phyloP scores from a whole-genome alignment of 1,140 invertebrate species.

The Heliconius himera region DNA sequence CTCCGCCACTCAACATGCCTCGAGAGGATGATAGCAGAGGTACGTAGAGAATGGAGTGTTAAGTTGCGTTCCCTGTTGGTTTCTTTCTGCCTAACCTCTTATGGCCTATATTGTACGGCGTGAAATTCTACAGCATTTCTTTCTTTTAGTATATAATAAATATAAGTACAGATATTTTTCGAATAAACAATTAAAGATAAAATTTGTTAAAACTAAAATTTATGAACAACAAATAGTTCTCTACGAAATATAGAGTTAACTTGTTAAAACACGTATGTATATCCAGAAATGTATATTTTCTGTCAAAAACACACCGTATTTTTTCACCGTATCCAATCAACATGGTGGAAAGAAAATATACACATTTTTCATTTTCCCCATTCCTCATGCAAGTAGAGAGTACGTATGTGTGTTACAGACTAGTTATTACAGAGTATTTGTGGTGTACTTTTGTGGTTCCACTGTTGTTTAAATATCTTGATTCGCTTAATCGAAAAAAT shows the following conservation, averaged over 20 bases:
- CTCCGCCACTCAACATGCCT: too few relatives aligned
- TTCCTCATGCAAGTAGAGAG: constrained; percentile 8
- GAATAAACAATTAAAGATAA: too few relatives aligned
- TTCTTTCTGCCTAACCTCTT: too few relatives aligned
- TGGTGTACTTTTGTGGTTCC: not conserved
- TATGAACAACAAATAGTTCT: not conserved
- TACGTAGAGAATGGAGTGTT: too few relatives aligned
- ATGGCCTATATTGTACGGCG: too few relatives aligned
- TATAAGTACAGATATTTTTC: too few relatives aligned
- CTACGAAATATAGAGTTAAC: not conserved
- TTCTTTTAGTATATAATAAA: too few relatives aligned
- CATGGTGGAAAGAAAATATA: constrained; percentile 24
- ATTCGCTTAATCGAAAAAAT: not conserved
- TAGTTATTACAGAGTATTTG: constrained; percentile 8
- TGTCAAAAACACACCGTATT: constrained; percentile 12
- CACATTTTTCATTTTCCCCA: constrained; percentile 23
- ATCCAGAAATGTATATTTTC: constrained; percentile 10
- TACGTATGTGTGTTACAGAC: not conserved
- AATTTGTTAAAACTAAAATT: not conserved
- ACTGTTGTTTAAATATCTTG: not conserved
- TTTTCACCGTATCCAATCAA: constrained; percentile 19
- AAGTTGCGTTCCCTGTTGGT: too few relatives aligned
- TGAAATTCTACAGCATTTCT: too few relatives aligned
- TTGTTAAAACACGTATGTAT: not conserved
- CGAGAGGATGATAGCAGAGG: too few relatives aligned